Evolutionary conservation across 2,113 vertebrate species (phyloP).

Genomic region (Cryptotis parvus): DNA sequence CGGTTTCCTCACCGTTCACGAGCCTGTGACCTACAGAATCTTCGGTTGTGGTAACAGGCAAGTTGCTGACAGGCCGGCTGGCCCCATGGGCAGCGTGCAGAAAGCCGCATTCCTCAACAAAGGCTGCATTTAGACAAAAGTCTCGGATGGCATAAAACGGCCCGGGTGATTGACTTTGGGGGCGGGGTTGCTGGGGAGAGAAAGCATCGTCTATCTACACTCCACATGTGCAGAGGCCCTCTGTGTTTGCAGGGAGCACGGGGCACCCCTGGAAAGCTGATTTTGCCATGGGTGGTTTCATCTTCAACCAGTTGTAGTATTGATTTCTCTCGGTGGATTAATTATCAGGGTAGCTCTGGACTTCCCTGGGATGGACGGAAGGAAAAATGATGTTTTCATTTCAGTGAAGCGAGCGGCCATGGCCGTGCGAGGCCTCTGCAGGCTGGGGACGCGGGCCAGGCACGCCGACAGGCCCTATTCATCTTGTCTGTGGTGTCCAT

Average conservation of each 20-base stretch:
- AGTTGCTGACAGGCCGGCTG: no score
- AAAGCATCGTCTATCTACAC: neutral
- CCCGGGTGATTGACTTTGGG: neutral
- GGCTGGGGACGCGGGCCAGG: no score
- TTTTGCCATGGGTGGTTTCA: slow-evolving; percentile 87
- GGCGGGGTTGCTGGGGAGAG: neutral
- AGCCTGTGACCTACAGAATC: no score
- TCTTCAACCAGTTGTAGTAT: slow-evolving; percentile 86
- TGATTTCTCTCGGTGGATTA: slow-evolving; percentile 89
- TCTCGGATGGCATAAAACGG: neutral
- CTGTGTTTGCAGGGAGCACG: neutral
- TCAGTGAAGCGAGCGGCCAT: slow-evolving; percentile 83
- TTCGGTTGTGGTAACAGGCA: no score
- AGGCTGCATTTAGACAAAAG: neutral
- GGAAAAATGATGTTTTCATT: slow-evolving; percentile 90
- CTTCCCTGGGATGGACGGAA: slow-evolving; percentile 84
- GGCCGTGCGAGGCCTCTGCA: neutral
- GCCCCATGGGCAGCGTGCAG: no score
- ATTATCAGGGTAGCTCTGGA: slow-evolving; percentile 88
- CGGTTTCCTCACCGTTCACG: no score
- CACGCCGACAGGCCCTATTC: no score
- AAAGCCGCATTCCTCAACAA: no score
- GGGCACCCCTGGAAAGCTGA: slow-evolving; percentile 77
- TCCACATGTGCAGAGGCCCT: neutral
- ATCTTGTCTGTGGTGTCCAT: no score